These are phyloP conservation scores for Ptychodera flava DNA, from an alignment of 35 echinoderm and acorn worm species.

Conservation along the genomic window DNA sequence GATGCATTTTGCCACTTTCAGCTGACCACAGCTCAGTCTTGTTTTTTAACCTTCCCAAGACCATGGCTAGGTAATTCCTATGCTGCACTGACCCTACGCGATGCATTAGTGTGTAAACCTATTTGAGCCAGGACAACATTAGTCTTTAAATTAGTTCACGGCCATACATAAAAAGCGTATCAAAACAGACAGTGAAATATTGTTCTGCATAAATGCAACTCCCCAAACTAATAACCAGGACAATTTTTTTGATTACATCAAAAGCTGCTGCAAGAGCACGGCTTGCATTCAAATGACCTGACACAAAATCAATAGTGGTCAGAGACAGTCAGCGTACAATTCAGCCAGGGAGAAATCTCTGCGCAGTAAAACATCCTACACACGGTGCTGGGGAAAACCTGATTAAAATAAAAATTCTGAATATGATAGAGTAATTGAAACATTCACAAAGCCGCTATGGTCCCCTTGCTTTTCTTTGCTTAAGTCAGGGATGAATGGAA, in stretches of 20 bases:
- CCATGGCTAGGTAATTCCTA: neutral
- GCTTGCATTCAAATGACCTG: neutral
- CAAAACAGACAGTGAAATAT: neutral
- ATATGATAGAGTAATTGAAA: neutral
- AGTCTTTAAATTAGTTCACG: neutral
- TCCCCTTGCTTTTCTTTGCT: neutral
- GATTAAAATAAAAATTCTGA: neutral
- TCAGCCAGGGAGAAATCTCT: too few species aligned
- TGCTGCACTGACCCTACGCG: neutral
- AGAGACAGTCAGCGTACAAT: too few species aligned
- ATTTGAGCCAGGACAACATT: neutral
- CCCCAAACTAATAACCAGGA: neutral
- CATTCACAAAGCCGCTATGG: neutral
- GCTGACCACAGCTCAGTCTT: neutral
- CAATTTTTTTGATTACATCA: neutral
- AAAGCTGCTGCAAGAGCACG: neutral
- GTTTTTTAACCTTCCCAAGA: neutral
- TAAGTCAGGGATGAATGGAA: neutral
- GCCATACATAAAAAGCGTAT: neutral
- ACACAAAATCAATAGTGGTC: too few species aligned
- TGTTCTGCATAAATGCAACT: neutral
- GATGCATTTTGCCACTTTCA: too few species aligned
- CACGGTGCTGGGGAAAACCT: neutral
- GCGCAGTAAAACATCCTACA: too few species aligned
- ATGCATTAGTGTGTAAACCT: neutral